Percentiles rank a stretch among this genome's conserved stretches.
Evolutionary conservation across 2,888 invertebrate species (phyloP).

Genomic region (Thereva nobilitata): DNA sequence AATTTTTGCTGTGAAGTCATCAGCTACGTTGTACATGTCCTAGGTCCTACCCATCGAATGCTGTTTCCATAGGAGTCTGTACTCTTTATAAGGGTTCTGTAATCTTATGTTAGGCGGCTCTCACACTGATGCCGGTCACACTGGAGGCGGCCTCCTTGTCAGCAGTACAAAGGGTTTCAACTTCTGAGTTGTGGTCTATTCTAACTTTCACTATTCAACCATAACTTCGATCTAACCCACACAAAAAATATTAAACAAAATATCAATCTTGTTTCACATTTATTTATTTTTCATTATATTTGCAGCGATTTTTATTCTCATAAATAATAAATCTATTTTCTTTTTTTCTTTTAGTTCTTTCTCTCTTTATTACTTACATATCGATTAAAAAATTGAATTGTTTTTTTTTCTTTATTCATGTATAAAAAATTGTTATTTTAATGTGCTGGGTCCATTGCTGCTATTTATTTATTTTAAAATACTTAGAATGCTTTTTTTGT

Average conservation of each 20-base stretch:
- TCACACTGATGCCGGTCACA: no score
- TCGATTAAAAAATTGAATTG: conserved; percentile 30
- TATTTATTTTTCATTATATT: conserved; percentile 32
- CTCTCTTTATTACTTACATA: conserved; percentile 21
- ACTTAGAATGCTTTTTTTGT: no score
- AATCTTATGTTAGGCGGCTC: no score
- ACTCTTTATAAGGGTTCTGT: no score
- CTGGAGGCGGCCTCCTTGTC: no score
- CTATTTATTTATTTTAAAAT: no score
- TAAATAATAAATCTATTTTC: conserved; percentile 32
- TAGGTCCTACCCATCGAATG: no score
- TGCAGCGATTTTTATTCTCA: conserved; percentile 27
- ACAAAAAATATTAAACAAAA: not conserved
- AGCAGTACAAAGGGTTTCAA: no score
- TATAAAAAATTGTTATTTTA: conserved; percentile 20
- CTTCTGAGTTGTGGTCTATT: no score
- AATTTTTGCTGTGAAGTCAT: no score
- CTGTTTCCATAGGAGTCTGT: no score
- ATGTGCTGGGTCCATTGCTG: conserved; percentile 5
- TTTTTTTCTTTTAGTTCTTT: conserved; percentile 9
- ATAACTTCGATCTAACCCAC: not conserved
- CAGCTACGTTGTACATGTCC: no score
- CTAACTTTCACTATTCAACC: not conserved
- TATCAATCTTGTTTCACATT: conserved; percentile 23
- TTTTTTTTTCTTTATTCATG: conserved; percentile 5